These are phyloP conservation scores for Hybos culiciformis DNA, from an alignment of 2,888 invertebrate genomes.

Conservation along the genomic window DNA sequence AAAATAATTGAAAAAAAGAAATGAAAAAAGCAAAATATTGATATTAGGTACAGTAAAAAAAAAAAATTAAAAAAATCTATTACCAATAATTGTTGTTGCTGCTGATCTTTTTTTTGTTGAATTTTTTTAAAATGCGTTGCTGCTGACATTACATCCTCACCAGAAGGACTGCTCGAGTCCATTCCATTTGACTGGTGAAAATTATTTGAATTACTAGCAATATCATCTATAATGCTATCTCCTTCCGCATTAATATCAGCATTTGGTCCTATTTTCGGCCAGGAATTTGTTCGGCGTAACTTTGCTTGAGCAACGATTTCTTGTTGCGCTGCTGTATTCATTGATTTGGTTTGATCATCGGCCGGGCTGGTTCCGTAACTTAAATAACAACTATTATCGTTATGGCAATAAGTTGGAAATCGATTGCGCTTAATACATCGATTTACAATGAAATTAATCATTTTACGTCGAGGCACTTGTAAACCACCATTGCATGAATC, in stretches of 20 bases:
- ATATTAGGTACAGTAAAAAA: no score
- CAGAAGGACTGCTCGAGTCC: constrained; percentile 14
- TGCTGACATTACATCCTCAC: constrained; percentile 15
- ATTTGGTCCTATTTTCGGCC: constrained; percentile 41
- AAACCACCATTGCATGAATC: constrained; percentile 43
- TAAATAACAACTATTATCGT: constrained; percentile 32
- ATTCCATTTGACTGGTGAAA: constrained; percentile 5
- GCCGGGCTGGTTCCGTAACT: constrained; percentile 37
- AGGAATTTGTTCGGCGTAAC: constrained; percentile 50
- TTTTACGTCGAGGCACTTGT: constrained; percentile 44
- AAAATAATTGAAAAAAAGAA: no score
- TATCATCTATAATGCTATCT: constrained; percentile 24
- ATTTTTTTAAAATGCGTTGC: constrained; percentile 15
- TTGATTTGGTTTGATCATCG: constrained; percentile 20
- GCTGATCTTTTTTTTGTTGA: constrained; percentile 11
- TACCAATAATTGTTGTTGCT: not conserved
- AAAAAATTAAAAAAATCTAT: no score
- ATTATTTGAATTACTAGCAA: constrained; percentile 14
- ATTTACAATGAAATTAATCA: constrained; percentile 41
- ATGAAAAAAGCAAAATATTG: no score
- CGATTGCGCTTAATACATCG: constrained; percentile 44
- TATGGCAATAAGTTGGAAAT: constrained; percentile 48
- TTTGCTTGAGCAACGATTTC: constrained; percentile 20
- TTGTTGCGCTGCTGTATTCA: not conserved
- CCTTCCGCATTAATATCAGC: constrained; percentile 24